These are phyloP conservation scores for Papilio demoleus DNA, from an alignment of 2,888 invertebrate genomes.

Conservation along the genomic window DNA sequence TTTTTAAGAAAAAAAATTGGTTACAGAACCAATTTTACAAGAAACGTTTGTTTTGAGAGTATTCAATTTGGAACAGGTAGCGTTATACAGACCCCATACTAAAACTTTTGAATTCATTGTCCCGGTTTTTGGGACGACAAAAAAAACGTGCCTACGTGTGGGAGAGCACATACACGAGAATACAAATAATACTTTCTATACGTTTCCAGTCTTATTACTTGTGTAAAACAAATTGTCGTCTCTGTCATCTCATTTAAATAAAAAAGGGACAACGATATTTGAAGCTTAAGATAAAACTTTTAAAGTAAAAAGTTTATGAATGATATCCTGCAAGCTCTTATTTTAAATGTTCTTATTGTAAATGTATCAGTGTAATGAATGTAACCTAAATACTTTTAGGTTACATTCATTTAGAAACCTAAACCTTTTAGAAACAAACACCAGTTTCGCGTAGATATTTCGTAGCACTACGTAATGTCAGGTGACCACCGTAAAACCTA, in stretches of 20 bases:
- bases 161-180: neutral
- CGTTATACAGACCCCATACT: neutral
- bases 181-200: neutral
- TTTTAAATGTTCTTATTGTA: neutral
- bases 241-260: neutral
- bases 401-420: too few species aligned
- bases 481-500: neutral
- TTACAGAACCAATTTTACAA: too few species aligned
- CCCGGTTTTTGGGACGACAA: neutral
- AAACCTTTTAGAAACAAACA: neutral
- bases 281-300: neutral
- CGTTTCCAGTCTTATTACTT: neutral
- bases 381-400: too few species aligned
- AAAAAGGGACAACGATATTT: neutral
- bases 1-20: too few species aligned
- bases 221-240: neutral
- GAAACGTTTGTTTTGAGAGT: too few species aligned
- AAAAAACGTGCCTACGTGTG: conserved; percentile 10
- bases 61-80: conserved; percentile 10
- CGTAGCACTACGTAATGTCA: neutral
- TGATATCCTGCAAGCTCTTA: neutral
- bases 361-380: neutral
- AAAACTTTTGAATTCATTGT: conserved; percentile 19
- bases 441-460: neutral
- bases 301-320: neutral